Percentiles rank a stretch among this genome's conserved stretches.
Evolutionary conservation across 2,888 invertebrate genomes (phyloP).

Genomic region (Hirtodrosophila duncani): DNA sequence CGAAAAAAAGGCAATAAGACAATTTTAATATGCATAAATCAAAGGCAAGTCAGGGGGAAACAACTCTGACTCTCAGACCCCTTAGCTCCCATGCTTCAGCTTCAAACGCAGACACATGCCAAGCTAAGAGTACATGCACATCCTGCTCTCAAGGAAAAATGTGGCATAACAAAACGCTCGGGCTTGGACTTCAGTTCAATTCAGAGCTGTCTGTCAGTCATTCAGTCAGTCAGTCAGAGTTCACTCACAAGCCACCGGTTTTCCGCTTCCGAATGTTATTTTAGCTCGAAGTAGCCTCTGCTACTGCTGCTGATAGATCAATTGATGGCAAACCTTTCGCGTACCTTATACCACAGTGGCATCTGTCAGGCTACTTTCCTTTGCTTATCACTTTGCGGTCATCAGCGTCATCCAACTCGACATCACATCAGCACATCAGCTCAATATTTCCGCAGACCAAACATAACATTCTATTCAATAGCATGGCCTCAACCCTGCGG

Average conservation of each 20-base stretch:
- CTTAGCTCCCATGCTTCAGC: too few relatives aligned
- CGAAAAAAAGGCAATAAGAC: conserved; percentile 34
- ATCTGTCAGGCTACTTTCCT: conserved; percentile 11
- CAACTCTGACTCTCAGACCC: too few relatives aligned
- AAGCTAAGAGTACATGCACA: too few relatives aligned
- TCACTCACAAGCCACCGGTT: conserved; percentile 8
- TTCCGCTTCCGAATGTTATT: too few relatives aligned
- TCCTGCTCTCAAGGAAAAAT: too few relatives aligned
- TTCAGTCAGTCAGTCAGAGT: conserved; percentile 1
- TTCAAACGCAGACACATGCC: too few relatives aligned
- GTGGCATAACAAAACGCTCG: too few relatives aligned
- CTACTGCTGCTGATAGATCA: conserved; percentile 12
- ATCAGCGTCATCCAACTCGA: conserved; percentile 23
- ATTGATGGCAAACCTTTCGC: conserved; percentile 10
- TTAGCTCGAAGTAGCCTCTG: too few relatives aligned
- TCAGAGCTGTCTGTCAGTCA: conserved; percentile 5
- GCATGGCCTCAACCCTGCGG: not conserved
- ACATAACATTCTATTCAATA: too few relatives aligned
- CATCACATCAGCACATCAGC: conserved; percentile 20
- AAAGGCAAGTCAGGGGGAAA: too few relatives aligned
- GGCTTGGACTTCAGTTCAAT: not conserved
- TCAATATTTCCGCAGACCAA: conserved; percentile 32
- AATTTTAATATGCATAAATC: conserved; percentile 67
- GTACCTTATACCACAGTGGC: conserved; percentile 10
- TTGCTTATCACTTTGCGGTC: conserved; percentile 60